These are phyloP conservation scores for Ophion slaviceki DNA, from an alignment of 2,888 invertebrate genomes.

Conservation along the genomic window DNA sequence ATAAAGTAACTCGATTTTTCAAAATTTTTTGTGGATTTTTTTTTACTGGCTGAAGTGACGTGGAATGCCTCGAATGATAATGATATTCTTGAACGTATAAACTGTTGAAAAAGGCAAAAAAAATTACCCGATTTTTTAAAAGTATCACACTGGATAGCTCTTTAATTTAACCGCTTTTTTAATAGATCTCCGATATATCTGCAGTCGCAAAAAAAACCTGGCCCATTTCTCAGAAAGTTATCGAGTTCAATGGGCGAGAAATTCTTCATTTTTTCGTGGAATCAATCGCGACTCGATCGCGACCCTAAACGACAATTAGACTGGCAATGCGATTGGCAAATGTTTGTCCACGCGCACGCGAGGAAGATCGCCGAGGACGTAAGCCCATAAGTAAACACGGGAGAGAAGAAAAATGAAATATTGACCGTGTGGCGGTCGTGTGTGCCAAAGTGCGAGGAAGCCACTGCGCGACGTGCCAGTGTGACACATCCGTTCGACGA, in stretches of 20 bases:
- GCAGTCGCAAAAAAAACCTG: background rate
- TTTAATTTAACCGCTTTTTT: too few species aligned
- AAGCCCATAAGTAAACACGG: constrained; percentile 14
- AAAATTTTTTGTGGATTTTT: too few species aligned
- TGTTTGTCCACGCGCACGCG: constrained; percentile 6
- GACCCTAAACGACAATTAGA: background rate
- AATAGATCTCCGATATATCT: too few species aligned
- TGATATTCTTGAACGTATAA: too few species aligned
- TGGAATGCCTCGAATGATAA: too few species aligned
- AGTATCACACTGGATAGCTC: too few species aligned
- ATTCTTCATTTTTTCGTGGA: constrained; percentile 26
- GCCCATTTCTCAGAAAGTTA: background rate
- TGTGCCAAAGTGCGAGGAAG: constrained; percentile 50
- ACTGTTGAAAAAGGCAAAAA: too few species aligned
- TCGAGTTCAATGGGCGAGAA: background rate
- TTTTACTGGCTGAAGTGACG: too few species aligned
- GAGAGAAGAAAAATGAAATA: constrained; percentile 32
- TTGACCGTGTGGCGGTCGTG: constrained; percentile 14
- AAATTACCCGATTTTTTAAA: too few species aligned
- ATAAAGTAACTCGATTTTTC: too few species aligned
- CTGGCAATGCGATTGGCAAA: constrained; percentile 6
- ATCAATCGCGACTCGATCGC: background rate
- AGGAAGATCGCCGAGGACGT: background rate
- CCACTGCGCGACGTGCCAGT: constrained; percentile 22
- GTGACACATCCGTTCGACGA: constrained; percentile 41